phyloP scores from a whole-genome alignment of 37 sponge, comb jelly and placozoan species.

The Crambe crambe region DNA sequence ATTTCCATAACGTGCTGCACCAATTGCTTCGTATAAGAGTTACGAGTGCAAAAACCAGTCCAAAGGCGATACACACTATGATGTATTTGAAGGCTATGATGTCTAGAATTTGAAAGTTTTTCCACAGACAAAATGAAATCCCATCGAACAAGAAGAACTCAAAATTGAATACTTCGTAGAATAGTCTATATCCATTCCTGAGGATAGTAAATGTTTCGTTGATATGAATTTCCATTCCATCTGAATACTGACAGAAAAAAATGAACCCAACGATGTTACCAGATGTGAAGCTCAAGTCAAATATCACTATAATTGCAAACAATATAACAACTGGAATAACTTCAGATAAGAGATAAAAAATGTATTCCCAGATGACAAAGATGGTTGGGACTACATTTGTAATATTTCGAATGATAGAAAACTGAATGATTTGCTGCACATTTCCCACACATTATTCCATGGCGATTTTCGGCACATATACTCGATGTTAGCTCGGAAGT shows the following conservation, averaged over 20 bases:
- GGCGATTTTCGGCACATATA: neutral
- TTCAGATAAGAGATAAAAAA: neutral
- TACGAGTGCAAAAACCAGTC: conserved; percentile 13
- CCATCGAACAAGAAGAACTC: conserved; percentile 33
- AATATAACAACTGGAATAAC: neutral
- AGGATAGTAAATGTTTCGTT: neutral
- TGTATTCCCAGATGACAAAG: neutral
- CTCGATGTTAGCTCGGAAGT: too few species aligned
- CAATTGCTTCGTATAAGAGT: too few species aligned
- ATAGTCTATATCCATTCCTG: neutral
- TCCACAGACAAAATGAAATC: conserved; percentile 48
- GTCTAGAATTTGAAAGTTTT: conserved; percentile 33
- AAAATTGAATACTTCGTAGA: conserved; percentile 12
- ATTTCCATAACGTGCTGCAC: neutral
- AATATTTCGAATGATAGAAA: neutral
- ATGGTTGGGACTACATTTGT: neutral
- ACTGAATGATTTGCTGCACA: neutral
- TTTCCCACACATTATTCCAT: neutral
- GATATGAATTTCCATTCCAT: neutral
- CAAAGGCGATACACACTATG: conserved; percentile 19
- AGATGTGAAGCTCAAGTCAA: conserved; percentile 13
- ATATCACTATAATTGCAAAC: neutral
- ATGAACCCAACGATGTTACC: conserved; percentile 11
- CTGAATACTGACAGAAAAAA: conserved; percentile 5
- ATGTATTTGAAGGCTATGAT: conserved; percentile 36